Evolutionary conservation across 2,888 invertebrate species (phyloP), one percentile per base, ranked within the genome.

Genomic region (Protophormia terraenovae): DNA sequence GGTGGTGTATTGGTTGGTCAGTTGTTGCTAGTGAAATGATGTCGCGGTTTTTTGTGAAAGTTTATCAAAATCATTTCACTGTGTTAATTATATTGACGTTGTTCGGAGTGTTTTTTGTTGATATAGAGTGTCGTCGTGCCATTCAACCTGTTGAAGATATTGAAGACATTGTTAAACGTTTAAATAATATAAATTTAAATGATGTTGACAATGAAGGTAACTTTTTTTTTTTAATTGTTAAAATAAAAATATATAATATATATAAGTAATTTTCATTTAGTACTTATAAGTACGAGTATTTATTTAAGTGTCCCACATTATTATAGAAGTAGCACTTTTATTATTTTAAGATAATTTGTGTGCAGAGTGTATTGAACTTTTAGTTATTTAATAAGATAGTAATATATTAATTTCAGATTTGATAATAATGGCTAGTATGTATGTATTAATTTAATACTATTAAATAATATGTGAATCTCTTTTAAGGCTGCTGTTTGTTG

Each of bases 141-240:
- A 82, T 88, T 62, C 86, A 50, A 69, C 88, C 87, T 69, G 16
- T 45, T 7, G 66, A 86, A 73, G 90, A 90, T 77, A 88, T 90
- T 62, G 89, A 84, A 86, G 88, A 89, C 50, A 83, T 89, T 38
- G 83, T 89, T 29, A 87, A 87, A 85, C 87, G 86, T 29, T 60
- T 89, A 24, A 84, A 85, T 50, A 83, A 69, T 24, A 55, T 88
- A 55, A 86, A 88, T 50, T 22, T 87, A 19, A 83, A 86, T 60
- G 79, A 67, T n/a, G 6, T 45, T 7, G 50, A 60, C 32, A 77
- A 45, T 24, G 29, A 69, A 27, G 88, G 89, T 89, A 60, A 84
- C 32, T 50, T 45, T 27, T 45, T 27, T 24, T 1, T 7, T n/a
- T 35, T 12, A 41, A n/a, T 41, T 41, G 41, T 41, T 41, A 14